Conservation (phyloP, 1,140 invertebrate genomes). For the Grapholita molesta region DNA sequence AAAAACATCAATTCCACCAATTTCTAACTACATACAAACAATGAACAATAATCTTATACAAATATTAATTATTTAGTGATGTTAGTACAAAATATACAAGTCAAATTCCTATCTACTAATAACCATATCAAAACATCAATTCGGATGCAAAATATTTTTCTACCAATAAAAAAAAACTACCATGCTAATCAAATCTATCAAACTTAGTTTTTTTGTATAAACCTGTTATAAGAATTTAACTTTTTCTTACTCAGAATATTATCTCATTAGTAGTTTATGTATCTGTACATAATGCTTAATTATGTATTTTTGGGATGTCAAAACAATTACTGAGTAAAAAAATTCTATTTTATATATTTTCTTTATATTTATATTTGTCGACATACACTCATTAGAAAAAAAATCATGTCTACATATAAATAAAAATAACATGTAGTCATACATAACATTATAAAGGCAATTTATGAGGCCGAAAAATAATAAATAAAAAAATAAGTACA, state of each 20-base stretch:
- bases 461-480: background rate
- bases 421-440: background rate
- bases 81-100: background rate
- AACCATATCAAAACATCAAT: background rate
- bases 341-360: too few species aligned
- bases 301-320: too few species aligned
- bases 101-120: background rate
- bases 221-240: background rate
- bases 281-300: too few species aligned
- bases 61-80: background rate
- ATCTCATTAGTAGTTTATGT: too few species aligned
- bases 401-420: background rate
- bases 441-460: background rate
- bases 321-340: too few species aligned
- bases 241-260: background rate
- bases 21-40: background rate
- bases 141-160: background rate
- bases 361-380: too few species aligned
- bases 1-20: conserved; percentile 6
- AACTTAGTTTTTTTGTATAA: too few species aligned
- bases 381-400: too few species aligned
- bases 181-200: background rate
- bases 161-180: background rate
- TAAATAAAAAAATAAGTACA: background rate
- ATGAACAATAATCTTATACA: background rate